Conservation (phyloP, 2,888 invertebrate genomes). For the Stomorhina lunata region DNA sequence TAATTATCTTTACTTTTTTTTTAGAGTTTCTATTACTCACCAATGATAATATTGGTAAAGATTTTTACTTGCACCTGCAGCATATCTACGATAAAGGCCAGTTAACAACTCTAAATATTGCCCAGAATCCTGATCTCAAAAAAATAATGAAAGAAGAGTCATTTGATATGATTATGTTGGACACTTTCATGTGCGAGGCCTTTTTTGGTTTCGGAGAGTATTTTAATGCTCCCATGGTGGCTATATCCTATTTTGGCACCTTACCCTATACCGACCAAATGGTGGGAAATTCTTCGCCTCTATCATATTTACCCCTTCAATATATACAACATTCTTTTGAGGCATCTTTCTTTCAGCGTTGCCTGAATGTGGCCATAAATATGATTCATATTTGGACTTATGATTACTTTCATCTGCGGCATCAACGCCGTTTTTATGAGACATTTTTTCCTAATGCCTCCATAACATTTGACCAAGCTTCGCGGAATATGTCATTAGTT, state of each 20-base stretch:
- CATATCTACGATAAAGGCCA: not conserved
- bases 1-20: slow-evolving; percentile 52
- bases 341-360: no score
- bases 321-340: no score
- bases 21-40: slow-evolving; percentile 63
- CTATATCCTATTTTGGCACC: slow-evolving; percentile 66
- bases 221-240: slow-evolving; percentile 72
- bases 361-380: no score
- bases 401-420: no score
- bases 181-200: slow-evolving; percentile 75
- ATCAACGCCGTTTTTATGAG: no score
- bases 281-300: slow-evolving; percentile 69
- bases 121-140: slow-evolving; percentile 62
- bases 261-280: slow-evolving; percentile 67
- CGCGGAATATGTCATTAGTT: slow-evolving; percentile 72
- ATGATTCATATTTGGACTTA: no score
- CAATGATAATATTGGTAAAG: slow-evolving; percentile 60
- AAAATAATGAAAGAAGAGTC: slow-evolving; percentile 65
- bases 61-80: slow-evolving; percentile 69
- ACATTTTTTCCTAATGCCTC: slow-evolving; percentile 71
- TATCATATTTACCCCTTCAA: no score
- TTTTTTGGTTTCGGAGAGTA: slow-evolving; percentile 72
- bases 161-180: slow-evolving; percentile 74
- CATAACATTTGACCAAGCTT: slow-evolving; percentile 66
- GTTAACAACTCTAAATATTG: slow-evolving; percentile 31